Evolutionary conservation across 2,113 vertebrate genomes (phyloP), one percentile per base, ranked within the genome.

Genomic region (Brachypteracias leptosomus): DNA sequence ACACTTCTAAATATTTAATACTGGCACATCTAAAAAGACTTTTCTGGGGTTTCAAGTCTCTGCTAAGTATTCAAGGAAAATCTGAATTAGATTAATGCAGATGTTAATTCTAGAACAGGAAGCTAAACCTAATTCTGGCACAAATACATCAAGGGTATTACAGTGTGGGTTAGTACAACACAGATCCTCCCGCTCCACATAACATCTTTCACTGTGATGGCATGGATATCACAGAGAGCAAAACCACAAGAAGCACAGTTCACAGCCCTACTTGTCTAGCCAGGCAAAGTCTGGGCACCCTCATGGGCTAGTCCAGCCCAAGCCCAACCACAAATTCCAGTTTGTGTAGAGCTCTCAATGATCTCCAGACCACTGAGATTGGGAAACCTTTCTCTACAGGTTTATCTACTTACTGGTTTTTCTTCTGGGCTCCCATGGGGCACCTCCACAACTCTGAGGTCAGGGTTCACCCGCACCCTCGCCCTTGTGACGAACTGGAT

Each of bases 401-500:
- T 71, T 93, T 55, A 67, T 66, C 31, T 76, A 98, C 99, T 99
- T 96, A 99, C 99, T 94, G 93, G 82, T 94, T 98, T 98, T 93
- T 99, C 98, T 94, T 99, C 99, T 57, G 98, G 97, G 75, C 98
- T 99, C 55, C 99, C 99, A 16, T 22, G 90, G 17, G 98, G 93
- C 33, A 99, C 95, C 96, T 99, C 99, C 93, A 99, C 97, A 47
- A 99, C 98, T 76, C 98, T 85, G 11, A 98, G 93, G 40, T 93
- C 97, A 80, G 97, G 94, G 66, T 99, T 98, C 47, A 98, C 98
- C 82, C 94, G 98, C 58, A 99, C 97, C 12, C 91, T 98, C 25
- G 98, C 98, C 31, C 98, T 98, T 26, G 99, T 98, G 97, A 99
- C 98, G 77, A 99, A 99, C 97, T 99, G 99, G 96, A 99, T 99